Conservation (phyloP, 2,797 vertebrate species). For the Danio albolineatus region DNA sequence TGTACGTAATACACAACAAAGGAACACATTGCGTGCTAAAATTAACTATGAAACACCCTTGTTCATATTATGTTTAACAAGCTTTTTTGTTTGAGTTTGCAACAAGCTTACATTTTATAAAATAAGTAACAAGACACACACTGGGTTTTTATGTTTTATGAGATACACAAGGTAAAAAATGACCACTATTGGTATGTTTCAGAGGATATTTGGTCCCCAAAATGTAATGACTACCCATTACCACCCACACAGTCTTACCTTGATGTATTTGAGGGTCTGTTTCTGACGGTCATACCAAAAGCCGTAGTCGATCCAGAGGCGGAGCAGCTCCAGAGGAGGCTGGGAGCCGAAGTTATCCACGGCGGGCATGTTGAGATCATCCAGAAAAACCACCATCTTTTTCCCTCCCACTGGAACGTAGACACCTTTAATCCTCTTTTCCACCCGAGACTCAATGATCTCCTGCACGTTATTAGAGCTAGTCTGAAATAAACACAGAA, state of each 20-base stretch:
- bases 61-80: too few relatives aligned
- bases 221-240: too few relatives aligned
- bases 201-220: too few relatives aligned
- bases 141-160: too few relatives aligned
- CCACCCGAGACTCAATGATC: constrained; percentile 85
- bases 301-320: constrained; percentile 89
- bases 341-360: constrained; percentile 87
- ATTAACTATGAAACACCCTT: too few relatives aligned
- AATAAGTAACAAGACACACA: too few relatives aligned
- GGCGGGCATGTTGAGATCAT: constrained; percentile 92
- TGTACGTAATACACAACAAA: too few relatives aligned
- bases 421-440: constrained; percentile 87
- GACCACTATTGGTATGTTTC: too few relatives aligned
- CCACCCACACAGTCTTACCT: constrained; percentile 75
- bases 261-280: constrained; percentile 83
- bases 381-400: constrained; percentile 86
- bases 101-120: too few relatives aligned
- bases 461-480: constrained; percentile 87
- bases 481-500: constrained; percentile 73
- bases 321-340: constrained; percentile 88
- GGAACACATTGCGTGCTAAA: too few relatives aligned
- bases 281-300: constrained; percentile 91
- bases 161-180: too few relatives aligned
- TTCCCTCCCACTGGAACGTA: constrained; percentile 86
- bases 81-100: too few relatives aligned